Conservation (phyloP, 2,888 invertebrate species). For the Drosophila hamatofila region DNA sequence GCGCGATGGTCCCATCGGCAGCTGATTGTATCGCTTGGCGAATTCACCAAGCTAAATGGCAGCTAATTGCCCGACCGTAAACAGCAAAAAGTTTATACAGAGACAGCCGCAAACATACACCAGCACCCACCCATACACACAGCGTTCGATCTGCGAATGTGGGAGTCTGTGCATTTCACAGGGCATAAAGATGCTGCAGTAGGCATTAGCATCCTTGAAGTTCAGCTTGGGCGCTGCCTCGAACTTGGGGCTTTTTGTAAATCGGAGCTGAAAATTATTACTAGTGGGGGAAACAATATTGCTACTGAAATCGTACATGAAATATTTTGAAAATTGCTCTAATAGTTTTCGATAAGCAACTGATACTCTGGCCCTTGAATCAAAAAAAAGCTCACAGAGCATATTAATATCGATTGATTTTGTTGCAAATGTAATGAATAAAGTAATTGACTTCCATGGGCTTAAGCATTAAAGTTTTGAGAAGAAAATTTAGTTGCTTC, state of each 20-base stretch:
- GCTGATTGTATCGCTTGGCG: conserved; percentile 35
- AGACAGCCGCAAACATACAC: not conserved
- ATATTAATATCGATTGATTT: too few species aligned
- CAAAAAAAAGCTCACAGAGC: too few species aligned
- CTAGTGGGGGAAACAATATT: too few species aligned
- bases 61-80: conserved; percentile 56
- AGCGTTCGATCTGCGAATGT: not conserved
- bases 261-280: too few species aligned
- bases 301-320: too few species aligned
- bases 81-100: conserved; percentile 24
- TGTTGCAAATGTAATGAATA: too few species aligned
- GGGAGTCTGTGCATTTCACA: not conserved
- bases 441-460: too few species aligned
- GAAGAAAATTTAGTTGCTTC: too few species aligned
- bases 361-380: too few species aligned
- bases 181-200: not conserved
- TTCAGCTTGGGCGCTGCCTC: not conserved
- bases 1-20: not conserved
- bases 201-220: conserved; percentile 1
- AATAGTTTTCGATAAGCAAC: too few species aligned
- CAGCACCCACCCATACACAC: not conserved
- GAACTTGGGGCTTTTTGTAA: not conserved
- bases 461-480: too few species aligned
- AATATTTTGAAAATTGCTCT: too few species aligned
- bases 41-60: conserved; percentile 53